A percentile compares a stretch with the other conserved stretches of the same genome.
Conservation (phyloP, 2,113 vertebrate species). For the Aldabrachelys gigantea region DNA sequence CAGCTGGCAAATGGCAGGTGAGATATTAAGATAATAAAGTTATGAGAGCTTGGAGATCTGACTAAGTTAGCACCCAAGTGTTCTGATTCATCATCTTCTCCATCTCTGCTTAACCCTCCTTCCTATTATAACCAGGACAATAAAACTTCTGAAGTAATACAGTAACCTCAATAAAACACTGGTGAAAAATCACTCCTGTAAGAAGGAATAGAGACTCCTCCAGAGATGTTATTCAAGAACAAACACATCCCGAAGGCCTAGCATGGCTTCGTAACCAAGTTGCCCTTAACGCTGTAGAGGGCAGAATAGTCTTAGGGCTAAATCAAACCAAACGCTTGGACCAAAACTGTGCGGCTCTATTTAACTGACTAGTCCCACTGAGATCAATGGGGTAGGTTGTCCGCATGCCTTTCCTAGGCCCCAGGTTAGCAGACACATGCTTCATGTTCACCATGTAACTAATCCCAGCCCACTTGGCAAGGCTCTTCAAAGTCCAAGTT, state of each 20-base stretch:
- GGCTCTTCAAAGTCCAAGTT: no score
- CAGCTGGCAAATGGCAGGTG: not conserved
- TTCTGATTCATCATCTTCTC: not conserved
- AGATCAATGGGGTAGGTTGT: not conserved
- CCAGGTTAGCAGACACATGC: not conserved
- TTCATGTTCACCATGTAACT: not conserved
- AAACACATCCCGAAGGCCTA: not conserved
- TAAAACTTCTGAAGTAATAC: not conserved
- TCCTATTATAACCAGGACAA: not conserved
- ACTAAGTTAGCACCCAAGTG: not conserved
- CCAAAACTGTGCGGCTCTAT: not conserved
- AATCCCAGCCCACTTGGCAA: not conserved
- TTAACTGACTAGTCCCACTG: not conserved
- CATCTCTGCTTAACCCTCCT: not conserved
- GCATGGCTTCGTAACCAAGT: not conserved
- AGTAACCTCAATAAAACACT: not conserved
- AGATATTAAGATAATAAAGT: conserved; percentile 25
- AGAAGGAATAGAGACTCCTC: not conserved
- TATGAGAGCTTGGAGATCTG: conserved; percentile 9
- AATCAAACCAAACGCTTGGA: rapidly evolving
- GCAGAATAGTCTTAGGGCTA: not conserved
- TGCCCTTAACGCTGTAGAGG: not conserved
- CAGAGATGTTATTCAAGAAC: not conserved
- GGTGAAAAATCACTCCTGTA: not conserved
- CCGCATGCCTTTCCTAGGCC: not conserved